Percentiles rank a stretch among this genome's conserved stretches.
These are phyloP conservation scores for Sthenelais limicola DNA, from an alignment of 2,888 invertebrate species.

Conservation along the genomic window DNA sequence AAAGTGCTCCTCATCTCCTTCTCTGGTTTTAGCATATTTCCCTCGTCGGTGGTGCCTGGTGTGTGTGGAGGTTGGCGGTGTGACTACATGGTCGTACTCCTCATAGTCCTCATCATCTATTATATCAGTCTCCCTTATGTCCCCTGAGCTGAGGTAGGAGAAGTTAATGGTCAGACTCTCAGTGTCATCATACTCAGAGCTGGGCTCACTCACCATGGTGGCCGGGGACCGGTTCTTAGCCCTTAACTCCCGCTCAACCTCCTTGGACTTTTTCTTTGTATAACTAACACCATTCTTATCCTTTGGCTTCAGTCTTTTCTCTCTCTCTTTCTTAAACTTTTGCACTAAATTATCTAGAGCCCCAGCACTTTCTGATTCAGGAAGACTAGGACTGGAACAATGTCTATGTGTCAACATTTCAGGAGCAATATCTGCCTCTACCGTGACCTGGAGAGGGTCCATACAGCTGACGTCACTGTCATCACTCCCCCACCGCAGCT, in stretches of 20 bases:
- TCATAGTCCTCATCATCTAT: constrained; percentile 27
- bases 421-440: constrained; percentile 15
- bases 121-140: constrained; percentile 19
- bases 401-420: constrained; percentile 2
- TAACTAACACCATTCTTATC: too few relatives aligned
- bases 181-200: constrained; percentile 19
- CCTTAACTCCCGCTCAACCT: too few relatives aligned
- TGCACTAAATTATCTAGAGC: background rate
- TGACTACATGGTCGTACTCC: background rate
- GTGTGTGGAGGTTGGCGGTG: constrained; percentile 3
- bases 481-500: constrained; percentile 31
- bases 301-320: background rate
- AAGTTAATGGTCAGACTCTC: constrained; percentile 24
- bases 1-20: constrained; percentile 9
- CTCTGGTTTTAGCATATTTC: background rate
- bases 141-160: constrained; percentile 13
- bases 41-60: constrained; percentile 1
- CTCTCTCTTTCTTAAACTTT: background rate
- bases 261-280: too few relatives aligned
- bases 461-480: constrained; percentile 38
- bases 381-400: background rate
- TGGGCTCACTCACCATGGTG: too few relatives aligned
- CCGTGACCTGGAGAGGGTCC: constrained; percentile 11
- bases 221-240: too few relatives aligned
- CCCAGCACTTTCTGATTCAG: constrained; percentile 16